Base-by-base conservation (phyloP, 2,888 invertebrate genomes). In the Willowsia nigromaculata region DNA sequence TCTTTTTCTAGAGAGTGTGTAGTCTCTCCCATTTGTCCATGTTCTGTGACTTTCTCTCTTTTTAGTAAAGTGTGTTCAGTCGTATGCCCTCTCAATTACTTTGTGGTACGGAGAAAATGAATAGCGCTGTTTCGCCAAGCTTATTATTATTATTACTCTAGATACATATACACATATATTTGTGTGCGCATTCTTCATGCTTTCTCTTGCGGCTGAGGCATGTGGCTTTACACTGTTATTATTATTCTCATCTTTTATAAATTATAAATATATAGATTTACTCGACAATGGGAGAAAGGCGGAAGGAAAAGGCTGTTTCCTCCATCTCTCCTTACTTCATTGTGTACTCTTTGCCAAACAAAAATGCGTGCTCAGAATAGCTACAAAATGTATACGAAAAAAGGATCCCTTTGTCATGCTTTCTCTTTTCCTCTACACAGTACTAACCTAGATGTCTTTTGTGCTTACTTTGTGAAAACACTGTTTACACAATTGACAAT, bases 251-350 rank as follows among this genome's bases (percentile, higher is more conserved):
- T 27, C 43, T 27, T 62, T 62, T 53, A 50, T 53, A 53, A 53
- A 18, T 53, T 53, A 53, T 53, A 18, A 53, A 53, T 53, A n/a
- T n/a, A 53, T 53, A 53, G 53, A 53, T 22, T 33, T 25, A n/a
- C 59, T 27, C 59, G 18, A 53, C n/a, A 53, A 53, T 18, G 22
- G 18, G 2, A 2, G 47, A 76, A 59, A 27, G 62, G 33, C 85
- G 85, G 85, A 85, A 85, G 85, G 85, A 85, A 85, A 33, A 62
- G 15, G 78, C 65, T 78, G 78, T 85, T 85, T 85, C 85, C 85
- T 85, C 25, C 25, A 22, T 71, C 37, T 53, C 18, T 50, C 50
- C 15, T 15, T 50, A 2, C n/a, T 15, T 15, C 18, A 33, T 71
- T 30, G n/a, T 71, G 18, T 30, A 13, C 30, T 1, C 18, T 71